Conservation (phyloP, 1,140 invertebrate genomes). For the Tetragnatha versicolor region DNA sequence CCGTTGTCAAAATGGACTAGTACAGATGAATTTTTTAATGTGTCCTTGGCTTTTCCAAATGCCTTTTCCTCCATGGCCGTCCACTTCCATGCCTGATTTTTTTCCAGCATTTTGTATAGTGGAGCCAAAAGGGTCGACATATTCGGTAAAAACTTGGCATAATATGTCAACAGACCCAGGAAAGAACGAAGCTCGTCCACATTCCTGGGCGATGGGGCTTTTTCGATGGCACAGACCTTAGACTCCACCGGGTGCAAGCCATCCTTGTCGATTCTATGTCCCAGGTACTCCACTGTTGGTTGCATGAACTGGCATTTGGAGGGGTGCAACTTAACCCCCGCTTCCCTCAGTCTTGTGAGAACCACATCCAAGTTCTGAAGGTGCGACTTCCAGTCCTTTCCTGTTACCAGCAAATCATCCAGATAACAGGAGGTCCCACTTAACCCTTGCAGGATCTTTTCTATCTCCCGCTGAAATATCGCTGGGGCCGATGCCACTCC, state of each 20-base stretch:
- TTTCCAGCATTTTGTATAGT: conserved; percentile 60
- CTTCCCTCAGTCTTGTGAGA: background rate
- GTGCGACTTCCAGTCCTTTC: background rate
- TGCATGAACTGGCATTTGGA: background rate
- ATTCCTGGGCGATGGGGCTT: conserved; percentile 15
- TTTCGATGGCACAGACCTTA: background rate
- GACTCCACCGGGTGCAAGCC: conserved; percentile 9
- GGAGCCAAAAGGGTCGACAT: conserved; percentile 62
- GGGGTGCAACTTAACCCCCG: background rate
- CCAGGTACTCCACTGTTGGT: background rate
- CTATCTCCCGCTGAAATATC: background rate
- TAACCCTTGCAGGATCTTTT: background rate
- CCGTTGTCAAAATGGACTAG: background rate
- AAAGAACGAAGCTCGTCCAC: conserved; percentile 24
- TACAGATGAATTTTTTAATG: background rate
- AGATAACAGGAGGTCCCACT: background rate
- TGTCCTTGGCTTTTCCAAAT: background rate
- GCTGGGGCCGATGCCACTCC: background rate
- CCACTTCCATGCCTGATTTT: conserved; percentile 2
- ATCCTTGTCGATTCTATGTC: background rate
- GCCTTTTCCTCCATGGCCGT: background rate
- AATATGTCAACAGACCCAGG: conserved; percentile 61
- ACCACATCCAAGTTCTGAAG: background rate
- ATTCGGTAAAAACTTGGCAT: conserved; percentile 64
- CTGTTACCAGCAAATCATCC: background rate